Conservation (phyloP, 2,797 vertebrate genomes). For the Onychomys leucogaster region DNA sequence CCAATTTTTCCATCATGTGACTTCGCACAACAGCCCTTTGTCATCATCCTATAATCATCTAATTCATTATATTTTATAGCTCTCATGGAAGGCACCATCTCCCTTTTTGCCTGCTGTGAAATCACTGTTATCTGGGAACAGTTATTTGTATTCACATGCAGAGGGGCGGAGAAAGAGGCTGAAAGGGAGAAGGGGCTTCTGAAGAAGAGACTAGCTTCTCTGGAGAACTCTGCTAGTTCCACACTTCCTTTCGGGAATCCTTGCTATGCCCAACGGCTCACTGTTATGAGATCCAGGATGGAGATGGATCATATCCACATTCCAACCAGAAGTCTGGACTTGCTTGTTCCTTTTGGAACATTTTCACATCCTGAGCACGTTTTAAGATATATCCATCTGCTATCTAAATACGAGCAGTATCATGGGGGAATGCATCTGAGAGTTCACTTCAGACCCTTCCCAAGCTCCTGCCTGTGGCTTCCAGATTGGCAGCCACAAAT, state of each 20-base stretch:
- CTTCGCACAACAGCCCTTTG: background rate
- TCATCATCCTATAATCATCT: background rate
- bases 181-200: background rate
- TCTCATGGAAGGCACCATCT: background rate
- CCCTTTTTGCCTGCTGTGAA: slow-evolving; percentile 13
- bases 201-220: background rate
- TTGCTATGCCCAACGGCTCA: background rate
- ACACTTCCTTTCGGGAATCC: background rate
- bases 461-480: slow-evolving; percentile 64
- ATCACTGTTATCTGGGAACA: background rate
- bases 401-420: slow-evolving; percentile 74
- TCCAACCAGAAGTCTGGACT: slow-evolving; percentile 63
- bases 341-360: slow-evolving; percentile 76
- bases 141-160: background rate
- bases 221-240: background rate
- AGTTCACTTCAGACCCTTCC: slow-evolving; percentile 73
- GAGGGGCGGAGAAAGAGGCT: background rate
- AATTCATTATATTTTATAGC: background rate
- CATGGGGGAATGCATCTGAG: slow-evolving; percentile 61
- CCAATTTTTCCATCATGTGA: background rate
- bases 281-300: background rate
- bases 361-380: slow-evolving; percentile 71
- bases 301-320: slow-evolving; percentile 66
- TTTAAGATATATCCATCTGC: slow-evolving; percentile 76
- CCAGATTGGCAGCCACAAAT: slow-evolving; percentile 65